Evolutionary conservation across 2,113 vertebrate species (phyloP).

Genomic region (Ceratotherium simum): DNA sequence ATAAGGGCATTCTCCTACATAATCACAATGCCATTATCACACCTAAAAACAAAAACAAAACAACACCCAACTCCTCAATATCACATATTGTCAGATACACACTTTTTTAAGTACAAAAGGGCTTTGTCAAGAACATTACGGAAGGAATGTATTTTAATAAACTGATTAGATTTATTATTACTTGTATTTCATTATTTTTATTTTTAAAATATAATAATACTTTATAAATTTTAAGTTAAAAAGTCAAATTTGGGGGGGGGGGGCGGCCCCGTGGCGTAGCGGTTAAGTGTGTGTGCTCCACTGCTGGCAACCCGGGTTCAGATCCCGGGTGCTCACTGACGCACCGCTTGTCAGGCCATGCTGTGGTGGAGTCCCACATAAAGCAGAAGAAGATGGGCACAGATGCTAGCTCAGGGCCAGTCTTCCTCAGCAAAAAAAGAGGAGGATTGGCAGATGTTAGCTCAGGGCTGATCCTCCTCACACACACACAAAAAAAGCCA

Average conservation of each 20-base stretch:
- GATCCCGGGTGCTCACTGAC: no score
- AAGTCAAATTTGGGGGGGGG: neutral
- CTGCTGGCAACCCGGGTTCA: no score
- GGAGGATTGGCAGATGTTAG: no score
- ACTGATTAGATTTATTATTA: neutral
- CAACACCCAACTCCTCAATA: neutral
- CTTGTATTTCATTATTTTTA: neutral
- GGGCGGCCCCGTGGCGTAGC: no score
- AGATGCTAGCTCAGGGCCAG: no score
- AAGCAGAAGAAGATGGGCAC: no score
- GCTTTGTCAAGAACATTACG: neutral
- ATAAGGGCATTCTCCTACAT: neutral
- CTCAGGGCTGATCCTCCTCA: no score
- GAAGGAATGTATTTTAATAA: conserved; percentile 20
- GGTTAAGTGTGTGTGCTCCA: no score
- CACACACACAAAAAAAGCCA: neutral
- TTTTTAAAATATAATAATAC: neutral
- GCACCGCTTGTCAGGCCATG: no score
- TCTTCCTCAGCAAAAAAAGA: no score
- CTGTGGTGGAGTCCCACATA: no score
- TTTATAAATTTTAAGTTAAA: conserved; percentile 29
- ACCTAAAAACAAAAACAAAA: neutral
- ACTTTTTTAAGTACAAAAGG: neutral
- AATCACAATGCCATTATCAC: neutral
- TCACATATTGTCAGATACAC: neutral